phyloP scores from a whole-genome alignment of 2,797 vertebrate genomes.

The Fistularia commersonii region DNA sequence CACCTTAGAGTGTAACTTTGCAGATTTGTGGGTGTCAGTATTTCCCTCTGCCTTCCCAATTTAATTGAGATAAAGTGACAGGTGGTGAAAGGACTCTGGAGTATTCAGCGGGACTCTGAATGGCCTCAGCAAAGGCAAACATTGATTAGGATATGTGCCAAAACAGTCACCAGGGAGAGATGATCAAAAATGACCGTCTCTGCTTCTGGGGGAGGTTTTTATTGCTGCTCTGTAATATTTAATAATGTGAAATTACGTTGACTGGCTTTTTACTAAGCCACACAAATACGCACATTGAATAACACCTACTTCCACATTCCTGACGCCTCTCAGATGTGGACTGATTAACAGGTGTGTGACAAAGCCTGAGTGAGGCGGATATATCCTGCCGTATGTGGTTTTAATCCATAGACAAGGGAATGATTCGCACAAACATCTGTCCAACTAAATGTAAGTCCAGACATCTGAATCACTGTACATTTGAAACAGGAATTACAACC shows the following conservation, averaged over 20 bases:
- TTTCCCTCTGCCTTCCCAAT: neutral
- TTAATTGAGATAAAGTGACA: conserved; percentile 2
- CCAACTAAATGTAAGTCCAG: too few relatives aligned
- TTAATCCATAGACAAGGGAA: too few relatives aligned
- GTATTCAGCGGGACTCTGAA: conserved; percentile 1
- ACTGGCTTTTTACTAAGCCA: neutral
- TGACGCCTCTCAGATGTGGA: neutral
- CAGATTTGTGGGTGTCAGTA: neutral
- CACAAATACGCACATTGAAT: too few relatives aligned
- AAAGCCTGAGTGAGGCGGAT: conserved; percentile 9
- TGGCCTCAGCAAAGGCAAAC: conserved; percentile 1
- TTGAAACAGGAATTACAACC: too few relatives aligned
- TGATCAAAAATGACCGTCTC: neutral
- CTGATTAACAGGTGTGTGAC: conserved; percentile 23
- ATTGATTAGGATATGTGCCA: conserved; percentile 16
- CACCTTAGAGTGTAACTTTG: neutral
- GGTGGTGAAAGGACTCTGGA: conserved; percentile 5
- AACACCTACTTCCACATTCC: neutral
- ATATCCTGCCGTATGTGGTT: too few relatives aligned
- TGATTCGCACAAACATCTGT: too few relatives aligned
- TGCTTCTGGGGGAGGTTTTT: neutral
- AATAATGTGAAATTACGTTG: neutral
- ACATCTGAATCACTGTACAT: too few relatives aligned
- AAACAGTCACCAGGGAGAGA: conserved; percentile 10
- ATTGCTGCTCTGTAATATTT: neutral